Conservation (phyloP, 2,888 invertebrate species). For the Molanna angustata region DNA sequence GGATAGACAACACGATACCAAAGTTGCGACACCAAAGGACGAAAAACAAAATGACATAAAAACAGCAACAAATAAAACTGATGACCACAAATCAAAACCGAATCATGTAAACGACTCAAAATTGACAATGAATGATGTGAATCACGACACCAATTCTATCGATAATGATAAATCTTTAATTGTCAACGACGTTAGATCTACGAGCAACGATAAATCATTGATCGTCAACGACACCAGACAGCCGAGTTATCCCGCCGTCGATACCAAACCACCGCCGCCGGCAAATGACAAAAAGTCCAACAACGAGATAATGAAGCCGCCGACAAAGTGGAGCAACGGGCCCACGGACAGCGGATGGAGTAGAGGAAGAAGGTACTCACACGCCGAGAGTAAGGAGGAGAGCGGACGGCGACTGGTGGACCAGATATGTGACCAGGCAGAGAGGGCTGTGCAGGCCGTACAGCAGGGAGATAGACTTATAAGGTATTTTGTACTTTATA, state of each 20-base stretch:
- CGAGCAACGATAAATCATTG: neutral
- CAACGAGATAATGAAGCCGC: no score
- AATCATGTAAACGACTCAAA: neutral
- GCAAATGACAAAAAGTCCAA: neutral
- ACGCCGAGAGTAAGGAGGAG: constrained; percentile 25
- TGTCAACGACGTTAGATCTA: neutral
- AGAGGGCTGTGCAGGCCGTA: constrained; percentile 25
- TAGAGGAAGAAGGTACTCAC: constrained; percentile 20
- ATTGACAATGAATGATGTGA: neutral
- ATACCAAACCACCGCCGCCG: neutral
- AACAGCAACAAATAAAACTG: no score
- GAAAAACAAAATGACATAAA: neutral
- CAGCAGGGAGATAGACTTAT: constrained; percentile 10
- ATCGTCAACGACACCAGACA: neutral
- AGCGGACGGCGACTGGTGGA: constrained; percentile 23
- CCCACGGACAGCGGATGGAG: neutral
- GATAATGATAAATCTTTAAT: no score
- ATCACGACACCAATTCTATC: no score
- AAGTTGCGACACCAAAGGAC: neutral
- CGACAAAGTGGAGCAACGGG: neutral
- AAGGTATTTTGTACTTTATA: constrained; percentile 3
- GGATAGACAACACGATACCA: neutral
- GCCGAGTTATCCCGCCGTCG: neutral
- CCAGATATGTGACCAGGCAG: constrained; percentile 43
- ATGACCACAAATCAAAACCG: no score